Conservation (phyloP, 2,888 invertebrate species). For the Drosophila eohydei region DNA sequence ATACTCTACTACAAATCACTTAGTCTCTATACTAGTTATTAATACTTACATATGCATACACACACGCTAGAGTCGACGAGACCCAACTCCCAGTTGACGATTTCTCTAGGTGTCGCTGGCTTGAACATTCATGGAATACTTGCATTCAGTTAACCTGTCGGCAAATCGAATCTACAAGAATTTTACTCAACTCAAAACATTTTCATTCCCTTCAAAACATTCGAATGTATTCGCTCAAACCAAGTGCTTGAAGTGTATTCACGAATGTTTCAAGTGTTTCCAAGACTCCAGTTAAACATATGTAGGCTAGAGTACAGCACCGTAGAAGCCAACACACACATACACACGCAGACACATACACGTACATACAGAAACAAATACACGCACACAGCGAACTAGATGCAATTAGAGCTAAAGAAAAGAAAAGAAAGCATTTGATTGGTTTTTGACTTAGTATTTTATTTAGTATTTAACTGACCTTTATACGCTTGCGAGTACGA, state of each 20-base stretch:
- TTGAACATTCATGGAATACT: background rate
- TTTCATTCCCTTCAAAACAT: background rate
- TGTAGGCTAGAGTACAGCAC: slow-evolving; percentile 29
- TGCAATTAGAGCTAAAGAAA: slow-evolving; percentile 56
- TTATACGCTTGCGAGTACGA: slow-evolving; percentile 37
- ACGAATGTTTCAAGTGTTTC: slow-evolving; percentile 5
- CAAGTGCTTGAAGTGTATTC: background rate
- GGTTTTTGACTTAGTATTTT: slow-evolving; percentile 58
- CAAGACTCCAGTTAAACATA: slow-evolving; percentile 21
- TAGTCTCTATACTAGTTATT: slow-evolving; percentile 36
- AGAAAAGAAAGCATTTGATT: slow-evolving; percentile 43
- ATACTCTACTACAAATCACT: slow-evolving; percentile 30
- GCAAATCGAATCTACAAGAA: background rate
- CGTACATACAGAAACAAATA: slow-evolving; percentile 21
- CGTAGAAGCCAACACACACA: slow-evolving; percentile 25
- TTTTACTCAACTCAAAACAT: background rate
- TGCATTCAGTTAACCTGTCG: background rate
- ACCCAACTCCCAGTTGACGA: background rate
- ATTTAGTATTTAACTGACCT: slow-evolving; percentile 41
- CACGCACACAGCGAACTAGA: slow-evolving; percentile 40
- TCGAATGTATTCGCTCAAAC: slow-evolving; percentile 1
- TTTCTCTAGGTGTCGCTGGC: background rate
- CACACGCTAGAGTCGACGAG: slow-evolving; percentile 15
- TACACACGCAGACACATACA: slow-evolving; percentile 1
- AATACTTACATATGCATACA: slow-evolving; percentile 9